Evolutionary conservation across 2,797 vertebrate genomes (phyloP), one percentile per base, ranked within the genome.

Genomic region (Takifugu rubripes): DNA sequence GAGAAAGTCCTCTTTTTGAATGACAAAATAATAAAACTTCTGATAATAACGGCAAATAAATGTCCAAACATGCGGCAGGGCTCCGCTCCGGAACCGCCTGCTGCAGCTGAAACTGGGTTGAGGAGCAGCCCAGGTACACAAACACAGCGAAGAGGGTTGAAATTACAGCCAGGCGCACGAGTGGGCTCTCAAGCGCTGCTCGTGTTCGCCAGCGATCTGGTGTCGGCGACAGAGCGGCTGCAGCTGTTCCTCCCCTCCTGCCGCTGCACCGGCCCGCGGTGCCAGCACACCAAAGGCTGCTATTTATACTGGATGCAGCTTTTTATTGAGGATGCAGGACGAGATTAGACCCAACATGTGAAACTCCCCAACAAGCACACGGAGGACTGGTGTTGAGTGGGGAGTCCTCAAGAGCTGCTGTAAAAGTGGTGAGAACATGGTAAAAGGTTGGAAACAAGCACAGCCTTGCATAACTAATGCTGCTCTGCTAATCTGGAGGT

Each of bases 251-350:
- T 81, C 56, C 33, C 43, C 16, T 6, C 48, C 60, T 14, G 53
- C 64, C 53, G 74, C 76, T 54, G 63, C 62, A 53, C 64, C 72
- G 68, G 49, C 75, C 70, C 64, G 1, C 72, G 61, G 63, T 77
- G 77, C 78, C 78, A 72, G 8, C 47, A 51, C 29, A 85, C 75
- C 81, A 84, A 79, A 68, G 67, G 24, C 71, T 17, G 70, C 77
- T 84, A 78, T 87, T 84, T 85, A 75, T 82, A 81, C 68, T 57
- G 77, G 52, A 66, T 40, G 55, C 48, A 72, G 69, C 72, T n/a
- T 70, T 80, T 43, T 43, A 43, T 43, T 43, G 42, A 43, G 42
- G 36, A 46, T 76, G 31, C 69, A 67, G 56, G 60, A 53, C 67
- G 56, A 65, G 54, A 74, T 66, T 66, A 70, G 61, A 74, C 55